Percentiles rank a stretch among this genome's conserved stretches.
These are phyloP conservation scores for Lepidotrigona ventralis DNA, from an alignment of 1,140 invertebrate genomes.

Conservation along the genomic window DNA sequence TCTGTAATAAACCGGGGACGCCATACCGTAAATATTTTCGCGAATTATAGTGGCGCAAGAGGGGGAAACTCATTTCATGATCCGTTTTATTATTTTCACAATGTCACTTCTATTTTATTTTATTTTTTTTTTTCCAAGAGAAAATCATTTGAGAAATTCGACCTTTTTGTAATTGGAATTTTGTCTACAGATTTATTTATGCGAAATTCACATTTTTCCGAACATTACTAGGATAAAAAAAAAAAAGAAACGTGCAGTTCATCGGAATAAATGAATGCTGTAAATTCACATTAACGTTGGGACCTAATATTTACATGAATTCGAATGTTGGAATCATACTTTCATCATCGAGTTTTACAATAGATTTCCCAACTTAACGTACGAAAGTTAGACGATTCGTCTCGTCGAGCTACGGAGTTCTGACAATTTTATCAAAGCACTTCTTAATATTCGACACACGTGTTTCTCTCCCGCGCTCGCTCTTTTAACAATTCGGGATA, in stretches of 20 bases:
- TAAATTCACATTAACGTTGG: neutral
- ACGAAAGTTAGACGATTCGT: neutral
- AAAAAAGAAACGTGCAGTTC: no score
- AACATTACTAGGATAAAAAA: no score
- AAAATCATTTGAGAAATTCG: neutral
- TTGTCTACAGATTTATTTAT: neutral
- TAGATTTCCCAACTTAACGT: neutral
- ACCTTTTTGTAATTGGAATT: neutral
- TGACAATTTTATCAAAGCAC: neutral
- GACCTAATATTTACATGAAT: neutral
- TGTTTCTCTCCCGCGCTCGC: neutral
- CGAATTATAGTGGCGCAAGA: neutral
- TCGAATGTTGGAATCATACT: neutral
- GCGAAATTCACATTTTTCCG: no score
- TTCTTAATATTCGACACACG: neutral
- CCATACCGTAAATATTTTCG: slow-evolving; percentile 30
- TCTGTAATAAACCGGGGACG: slow-evolving; percentile 42
- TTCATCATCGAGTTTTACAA: neutral
- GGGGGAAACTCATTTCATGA: slow-evolving; percentile 15
- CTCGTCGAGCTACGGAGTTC: neutral
- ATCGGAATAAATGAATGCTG: neutral
- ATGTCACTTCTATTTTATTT: neutral
- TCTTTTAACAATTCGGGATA: neutral
- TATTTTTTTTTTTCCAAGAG: neutral
- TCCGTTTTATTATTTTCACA: slow-evolving; percentile 5